These are phyloP conservation scores for Xylocampa areola DNA, from an alignment of 2,888 invertebrate species.

Conservation along the genomic window DNA sequence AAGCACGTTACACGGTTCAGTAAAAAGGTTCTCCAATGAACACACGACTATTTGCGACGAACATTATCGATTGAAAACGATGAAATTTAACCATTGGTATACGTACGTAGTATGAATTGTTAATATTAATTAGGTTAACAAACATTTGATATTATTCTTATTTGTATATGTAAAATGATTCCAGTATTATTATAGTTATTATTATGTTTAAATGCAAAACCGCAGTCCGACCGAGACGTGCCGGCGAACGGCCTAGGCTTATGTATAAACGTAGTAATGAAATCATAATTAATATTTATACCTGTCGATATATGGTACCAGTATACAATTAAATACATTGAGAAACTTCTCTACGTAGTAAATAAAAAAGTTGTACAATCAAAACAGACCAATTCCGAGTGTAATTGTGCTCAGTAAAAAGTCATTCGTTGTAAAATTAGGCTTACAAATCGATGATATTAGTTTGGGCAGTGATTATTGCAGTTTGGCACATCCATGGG, in stretches of 20 bases:
- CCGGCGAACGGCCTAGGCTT: slow-evolving; percentile 3
- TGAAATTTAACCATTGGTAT: slow-evolving; percentile 47
- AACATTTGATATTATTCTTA: slow-evolving; percentile 44
- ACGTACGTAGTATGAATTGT: slow-evolving; percentile 44
- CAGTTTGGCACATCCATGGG: slow-evolving; percentile 39
- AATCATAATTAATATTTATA: slow-evolving; percentile 38
- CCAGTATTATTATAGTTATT: slow-evolving; percentile 34
- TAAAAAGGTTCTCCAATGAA: slow-evolving; percentile 17
- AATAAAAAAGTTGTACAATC: slow-evolving; percentile 48
- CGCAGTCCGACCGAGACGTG: slow-evolving; percentile 5
- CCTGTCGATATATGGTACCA: slow-evolving; percentile 5
- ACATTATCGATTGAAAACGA: slow-evolving; percentile 47
- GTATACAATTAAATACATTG: slow-evolving; percentile 37
- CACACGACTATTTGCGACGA: slow-evolving; percentile 17
- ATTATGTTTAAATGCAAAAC: slow-evolving; percentile 17
- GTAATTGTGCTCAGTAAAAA: slow-evolving; percentile 25
- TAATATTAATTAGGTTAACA: slow-evolving; percentile 40
- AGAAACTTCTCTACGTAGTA: slow-evolving; percentile 32
- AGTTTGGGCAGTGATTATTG: slow-evolving; percentile 28
- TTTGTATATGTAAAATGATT: slow-evolving; percentile 47
- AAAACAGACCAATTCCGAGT: slow-evolving; percentile 35
- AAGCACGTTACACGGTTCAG: too few species aligned
- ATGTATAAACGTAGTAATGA: slow-evolving; percentile 7
- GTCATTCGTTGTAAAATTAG: slow-evolving; percentile 52
- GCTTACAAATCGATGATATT: slow-evolving; percentile 26